These are phyloP conservation scores for Stigmatopora nigra DNA, from an alignment of 2,113 vertebrate species.

Conservation along the genomic window DNA sequence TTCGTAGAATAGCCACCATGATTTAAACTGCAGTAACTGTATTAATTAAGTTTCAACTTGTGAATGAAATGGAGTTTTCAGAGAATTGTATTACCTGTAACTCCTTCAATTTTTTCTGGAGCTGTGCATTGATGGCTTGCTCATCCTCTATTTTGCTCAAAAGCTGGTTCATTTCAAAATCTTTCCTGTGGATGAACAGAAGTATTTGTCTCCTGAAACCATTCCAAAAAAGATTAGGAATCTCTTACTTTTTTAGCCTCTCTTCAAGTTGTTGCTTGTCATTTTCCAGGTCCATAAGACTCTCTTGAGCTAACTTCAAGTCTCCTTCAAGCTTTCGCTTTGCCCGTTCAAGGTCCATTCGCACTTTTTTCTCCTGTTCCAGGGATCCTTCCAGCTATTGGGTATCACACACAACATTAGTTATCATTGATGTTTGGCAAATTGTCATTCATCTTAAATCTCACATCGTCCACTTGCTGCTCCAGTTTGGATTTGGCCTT, in stretches of 20 bases:
- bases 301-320: constrained; percentile 51
- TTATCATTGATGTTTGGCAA: background rate
- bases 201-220: background rate
- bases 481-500: constrained; percentile 58
- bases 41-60: background rate
- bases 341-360: constrained; percentile 75
- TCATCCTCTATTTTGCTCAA: constrained; percentile 55
- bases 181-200: constrained; percentile 46
- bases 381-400: constrained; percentile 74
- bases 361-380: constrained; percentile 76
- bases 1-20: too few species aligned
- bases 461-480: constrained; percentile 57
- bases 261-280: constrained; percentile 62
- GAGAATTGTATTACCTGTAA: constrained; percentile 40
- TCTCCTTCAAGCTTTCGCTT: constrained; percentile 67
- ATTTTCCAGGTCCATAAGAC: constrained; percentile 58
- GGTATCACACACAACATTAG: background rate
- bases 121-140: constrained; percentile 41
- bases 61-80: background rate
- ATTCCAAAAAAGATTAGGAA: background rate
- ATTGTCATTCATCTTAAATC: background rate
- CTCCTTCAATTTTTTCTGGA: constrained; percentile 63
- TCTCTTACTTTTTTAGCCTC: constrained; percentile 55
- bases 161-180: constrained; percentile 58
- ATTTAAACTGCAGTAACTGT: too few species aligned